These are phyloP conservation scores for Regulus satrapa DNA, from an alignment of 2,113 vertebrate species.

Conservation along the genomic window DNA sequence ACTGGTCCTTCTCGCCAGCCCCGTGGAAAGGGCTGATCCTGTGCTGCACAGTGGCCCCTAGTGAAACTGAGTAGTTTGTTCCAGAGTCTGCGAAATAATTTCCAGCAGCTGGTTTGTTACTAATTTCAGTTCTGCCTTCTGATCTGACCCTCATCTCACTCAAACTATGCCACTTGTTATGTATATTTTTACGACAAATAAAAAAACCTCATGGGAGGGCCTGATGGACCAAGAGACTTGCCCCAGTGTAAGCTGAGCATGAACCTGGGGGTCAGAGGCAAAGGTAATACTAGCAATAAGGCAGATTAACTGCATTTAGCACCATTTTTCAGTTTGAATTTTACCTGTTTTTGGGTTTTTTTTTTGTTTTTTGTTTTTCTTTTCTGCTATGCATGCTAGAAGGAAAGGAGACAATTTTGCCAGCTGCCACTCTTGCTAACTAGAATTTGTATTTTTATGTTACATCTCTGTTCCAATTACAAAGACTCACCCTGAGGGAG, in stretches of 20 bases:
- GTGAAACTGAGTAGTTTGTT: conserved; percentile 19
- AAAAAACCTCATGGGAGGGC: background rate
- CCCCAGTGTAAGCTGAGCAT: background rate
- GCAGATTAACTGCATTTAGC: background rate
- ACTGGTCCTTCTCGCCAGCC: background rate
- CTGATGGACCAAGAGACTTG: background rate
- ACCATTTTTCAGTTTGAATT: background rate
- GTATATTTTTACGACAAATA: background rate
- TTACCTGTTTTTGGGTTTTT: too few species aligned
- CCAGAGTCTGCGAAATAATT: background rate
- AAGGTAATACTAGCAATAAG: background rate
- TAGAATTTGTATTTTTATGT: background rate
- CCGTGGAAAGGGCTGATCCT: background rate
- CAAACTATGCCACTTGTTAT: background rate
- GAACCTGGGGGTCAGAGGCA: background rate
- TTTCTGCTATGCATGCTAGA: rapidly evolving
- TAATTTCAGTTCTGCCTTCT: background rate
- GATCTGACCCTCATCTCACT: background rate
- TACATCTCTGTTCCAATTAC: background rate
- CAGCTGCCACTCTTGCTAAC: background rate
- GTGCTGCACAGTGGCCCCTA: conserved; percentile 55
- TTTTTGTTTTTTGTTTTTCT: background rate
- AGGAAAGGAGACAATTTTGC: background rate
- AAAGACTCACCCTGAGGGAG: background rate
- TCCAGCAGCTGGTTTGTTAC: conserved; percentile 27